Conservation (phyloP, 2,888 invertebrate genomes). For the Ochropacha duplaris region DNA sequence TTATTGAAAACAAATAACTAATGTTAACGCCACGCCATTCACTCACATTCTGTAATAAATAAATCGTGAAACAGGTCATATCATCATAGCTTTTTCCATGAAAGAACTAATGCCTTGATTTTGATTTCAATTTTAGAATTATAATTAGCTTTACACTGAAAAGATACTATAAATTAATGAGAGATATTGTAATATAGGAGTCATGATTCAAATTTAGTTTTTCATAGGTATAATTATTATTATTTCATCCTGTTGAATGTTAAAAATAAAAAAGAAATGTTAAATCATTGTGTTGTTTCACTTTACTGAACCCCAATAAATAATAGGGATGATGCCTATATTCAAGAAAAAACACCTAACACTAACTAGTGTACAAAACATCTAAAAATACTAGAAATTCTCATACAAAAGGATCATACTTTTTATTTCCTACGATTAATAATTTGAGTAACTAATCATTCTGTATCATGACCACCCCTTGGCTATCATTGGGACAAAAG, state of each 20-base stretch:
- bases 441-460: too few species aligned
- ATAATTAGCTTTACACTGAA: conserved; percentile 1
- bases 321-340: too few species aligned
- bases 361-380: too few species aligned
- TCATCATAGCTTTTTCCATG: conserved; percentile 25
- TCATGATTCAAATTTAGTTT: conserved; percentile 31
- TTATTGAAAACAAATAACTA: neutral
- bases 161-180: neutral
- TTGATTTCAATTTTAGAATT: conserved; percentile 14
- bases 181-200: conserved; percentile 3
- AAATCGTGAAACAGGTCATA: conserved; percentile 35
- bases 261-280: conserved; percentile 38
- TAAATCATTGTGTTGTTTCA: conserved; percentile 28
- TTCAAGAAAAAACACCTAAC: too few species aligned
- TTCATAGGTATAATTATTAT: conserved; percentile 36
- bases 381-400: too few species aligned
- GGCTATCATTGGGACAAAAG: too few species aligned
- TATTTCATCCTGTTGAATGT: conserved; percentile 38
- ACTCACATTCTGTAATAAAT: conserved; percentile 10
- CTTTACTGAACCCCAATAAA: conserved; percentile 9
- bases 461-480: too few species aligned
- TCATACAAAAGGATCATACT: too few species aligned
- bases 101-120: conserved; percentile 25
- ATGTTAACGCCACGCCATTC: neutral
- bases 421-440: too few species aligned